Evolutionary conservation across 2,888 invertebrate species (phyloP), one percentile per base, ranked within the genome.

Genomic region (Cephus spinipes): DNA sequence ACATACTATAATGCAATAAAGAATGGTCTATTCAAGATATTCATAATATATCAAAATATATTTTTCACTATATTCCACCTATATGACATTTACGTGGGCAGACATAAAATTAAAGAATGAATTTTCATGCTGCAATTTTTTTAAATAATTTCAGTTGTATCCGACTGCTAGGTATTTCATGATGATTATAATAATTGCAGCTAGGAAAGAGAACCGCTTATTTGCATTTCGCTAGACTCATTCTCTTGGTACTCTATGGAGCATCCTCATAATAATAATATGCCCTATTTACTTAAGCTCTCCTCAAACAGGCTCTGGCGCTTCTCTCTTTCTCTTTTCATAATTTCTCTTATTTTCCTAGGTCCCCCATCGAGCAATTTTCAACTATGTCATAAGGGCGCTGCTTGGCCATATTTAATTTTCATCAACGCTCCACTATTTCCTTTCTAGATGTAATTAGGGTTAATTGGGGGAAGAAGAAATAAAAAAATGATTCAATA

Each of bases 201-300:
- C n/a, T 32, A 34, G 11, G 1, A 55, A 23, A 55, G 23, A 55
- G 9, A 23, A 55, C 11, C 0, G 23, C 35, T 30, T 74, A 35
- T 74, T 74, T 74, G 74, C 74, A 35, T 35, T 34, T 12, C 74
- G 30, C 74, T 35, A 23, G 36, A 74, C 30, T 23, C 15, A 12
- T 35, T 30, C 35, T 30, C 30, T 34, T n/a, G 2, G 74, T 23
- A 33, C 9, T 3, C 1, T n/a, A 75, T 79, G 55, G 71, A 78
- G 75, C 30, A 31, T 76, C 76, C 68, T 74, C 68, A 35, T 76
- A 78, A 78, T 55, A 55, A 55, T 78, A 78, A 73, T 69, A 55
- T 55, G 68, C 23, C 71, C 36, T 68, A 31, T 73, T 55, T 34
- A 36, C 30, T 36, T 73, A 76, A 77, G 77, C 74, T 75, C 33